Conservation (phyloP, 1,140 invertebrate species). For the Tribolium madens region DNA sequence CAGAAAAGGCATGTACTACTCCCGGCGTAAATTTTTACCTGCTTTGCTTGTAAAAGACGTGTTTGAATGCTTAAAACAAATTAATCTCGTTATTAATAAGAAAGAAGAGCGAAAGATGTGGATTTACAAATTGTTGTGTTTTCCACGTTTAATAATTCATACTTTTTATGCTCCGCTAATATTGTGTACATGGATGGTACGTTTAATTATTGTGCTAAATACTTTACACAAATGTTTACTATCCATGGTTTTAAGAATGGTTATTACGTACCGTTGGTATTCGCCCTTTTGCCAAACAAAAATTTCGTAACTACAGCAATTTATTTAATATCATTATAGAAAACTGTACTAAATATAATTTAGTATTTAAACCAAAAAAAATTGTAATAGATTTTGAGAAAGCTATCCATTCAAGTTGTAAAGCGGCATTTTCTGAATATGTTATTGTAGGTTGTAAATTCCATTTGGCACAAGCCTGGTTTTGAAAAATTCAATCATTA, state of each 20-base stretch:
- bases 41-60: neutral
- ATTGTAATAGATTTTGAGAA: neutral
- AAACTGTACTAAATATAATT: neutral
- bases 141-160: no score
- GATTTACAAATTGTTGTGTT: no score
- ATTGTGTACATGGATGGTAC: no score
- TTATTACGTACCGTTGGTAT: slow-evolving; percentile 6
- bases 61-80: neutral
- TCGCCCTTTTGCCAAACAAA: slow-evolving; percentile 6
- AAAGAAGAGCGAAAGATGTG: no score
- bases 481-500: slow-evolving; percentile 1
- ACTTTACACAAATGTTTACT: no score
- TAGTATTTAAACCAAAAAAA: neutral
- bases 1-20: neutral
- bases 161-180: no score
- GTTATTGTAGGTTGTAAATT: slow-evolving; percentile 5
- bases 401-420: slow-evolving; percentile 9
- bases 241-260: no score
- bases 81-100: neutral
- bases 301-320: slow-evolving; percentile 1
- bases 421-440: neutral
- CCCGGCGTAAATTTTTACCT: neutral
- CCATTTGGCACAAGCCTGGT: slow-evolving; percentile 5
- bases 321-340: slow-evolving; percentile 3
- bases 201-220: no score